Evolutionary conservation across 64 coral and sea anemone genomes (phyloP).

Genomic region (Porites lutea): DNA sequence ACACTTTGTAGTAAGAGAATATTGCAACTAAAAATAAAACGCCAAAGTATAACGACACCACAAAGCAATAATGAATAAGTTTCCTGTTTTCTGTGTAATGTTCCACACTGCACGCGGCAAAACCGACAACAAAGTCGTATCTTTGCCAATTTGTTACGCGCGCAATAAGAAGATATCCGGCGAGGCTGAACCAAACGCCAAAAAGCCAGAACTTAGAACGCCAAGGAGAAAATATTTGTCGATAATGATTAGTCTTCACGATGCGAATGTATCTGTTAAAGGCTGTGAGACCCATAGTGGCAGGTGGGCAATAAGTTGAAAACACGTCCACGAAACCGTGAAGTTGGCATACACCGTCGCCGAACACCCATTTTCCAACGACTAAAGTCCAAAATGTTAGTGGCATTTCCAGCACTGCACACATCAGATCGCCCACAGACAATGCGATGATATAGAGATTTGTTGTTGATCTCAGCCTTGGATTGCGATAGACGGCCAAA

Average conservation of each 20-base stretch:
- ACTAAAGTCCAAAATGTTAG: slow-evolving; percentile 11
- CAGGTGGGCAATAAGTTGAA: slow-evolving; percentile 62
- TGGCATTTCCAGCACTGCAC: not conserved
- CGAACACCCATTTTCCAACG: slow-evolving; percentile 59
- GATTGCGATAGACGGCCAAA: slow-evolving; percentile 6
- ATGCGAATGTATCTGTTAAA: slow-evolving; percentile 82
- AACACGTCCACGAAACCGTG: slow-evolving; percentile 71
- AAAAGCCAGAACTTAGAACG: not conserved
- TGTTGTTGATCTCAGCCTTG: slow-evolving; percentile 11
- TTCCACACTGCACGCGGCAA: not conserved
- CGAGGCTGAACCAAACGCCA: not conserved
- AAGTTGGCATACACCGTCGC: slow-evolving; percentile 43
- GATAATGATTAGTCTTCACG: slow-evolving; percentile 57
- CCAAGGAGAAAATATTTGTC: slow-evolving; percentile 53
- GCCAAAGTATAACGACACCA: not conserved
- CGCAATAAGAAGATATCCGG: not conserved
- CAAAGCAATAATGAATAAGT: slow-evolving; percentile 13
- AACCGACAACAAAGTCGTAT: slow-evolving; percentile 19
- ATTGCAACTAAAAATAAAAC: not conserved
- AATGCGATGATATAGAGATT: slow-evolving; percentile 27
- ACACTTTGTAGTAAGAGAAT: slow-evolving; percentile 7
- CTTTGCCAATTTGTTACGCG: slow-evolving; percentile 8
- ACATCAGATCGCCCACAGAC: slow-evolving; percentile 1
- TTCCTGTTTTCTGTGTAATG: slow-evolving; percentile 24
- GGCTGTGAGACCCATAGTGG: slow-evolving; percentile 58